A percentile compares a stretch with the other conserved stretches of the same genome.
phyloP scores from a whole-genome alignment of 2,797 vertebrate species.

The Muraenolepis orangiensis region DNA sequence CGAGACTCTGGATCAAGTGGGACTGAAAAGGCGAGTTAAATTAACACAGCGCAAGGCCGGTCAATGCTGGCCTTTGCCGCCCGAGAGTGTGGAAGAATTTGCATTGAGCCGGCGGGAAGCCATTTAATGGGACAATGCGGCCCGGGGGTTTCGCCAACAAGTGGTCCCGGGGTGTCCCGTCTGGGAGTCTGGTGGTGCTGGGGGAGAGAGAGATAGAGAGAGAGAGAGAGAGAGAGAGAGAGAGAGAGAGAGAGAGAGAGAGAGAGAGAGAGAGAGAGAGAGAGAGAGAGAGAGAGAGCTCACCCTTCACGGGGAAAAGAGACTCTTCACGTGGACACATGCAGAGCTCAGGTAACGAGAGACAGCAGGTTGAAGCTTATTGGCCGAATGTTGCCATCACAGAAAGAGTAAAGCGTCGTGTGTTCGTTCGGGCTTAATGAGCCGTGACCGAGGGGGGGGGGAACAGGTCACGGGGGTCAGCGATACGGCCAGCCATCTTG shows the following conservation, averaged over 20 bases:
- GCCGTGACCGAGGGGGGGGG: constrained; percentile 50
- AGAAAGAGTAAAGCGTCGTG: constrained; percentile 69
- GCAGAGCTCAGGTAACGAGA: constrained; percentile 64
- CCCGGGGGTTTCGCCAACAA: constrained; percentile 62
- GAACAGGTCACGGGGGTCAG: constrained; percentile 56
- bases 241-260: constrained; percentile 21
- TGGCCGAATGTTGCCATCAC: constrained; percentile 69
- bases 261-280: constrained; percentile 22
- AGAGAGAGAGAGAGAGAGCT: constrained; percentile 24
- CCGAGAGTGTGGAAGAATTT: constrained; percentile 71
- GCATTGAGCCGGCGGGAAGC: constrained; percentile 60
- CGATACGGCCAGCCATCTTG: constrained; percentile 34
- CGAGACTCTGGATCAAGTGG: constrained; percentile 60
- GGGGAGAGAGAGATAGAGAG: constrained; percentile 17
- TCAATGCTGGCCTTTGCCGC: constrained; percentile 66
- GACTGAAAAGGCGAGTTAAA: constrained; percentile 71
- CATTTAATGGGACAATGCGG: constrained; percentile 68
- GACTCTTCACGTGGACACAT: constrained; percentile 67
- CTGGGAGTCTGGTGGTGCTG: constrained; percentile 44
- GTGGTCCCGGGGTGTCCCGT: constrained; percentile 50
- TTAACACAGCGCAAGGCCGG: constrained; percentile 70
- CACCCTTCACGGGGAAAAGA: constrained; percentile 59
- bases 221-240: constrained; percentile 25
- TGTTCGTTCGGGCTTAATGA: constrained; percentile 64
- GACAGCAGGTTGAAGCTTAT: constrained; percentile 65